Evolutionary conservation across 2,888 invertebrate genomes (phyloP), one percentile per base, ranked within the genome.

Genomic region (Drosophila anomelani): DNA sequence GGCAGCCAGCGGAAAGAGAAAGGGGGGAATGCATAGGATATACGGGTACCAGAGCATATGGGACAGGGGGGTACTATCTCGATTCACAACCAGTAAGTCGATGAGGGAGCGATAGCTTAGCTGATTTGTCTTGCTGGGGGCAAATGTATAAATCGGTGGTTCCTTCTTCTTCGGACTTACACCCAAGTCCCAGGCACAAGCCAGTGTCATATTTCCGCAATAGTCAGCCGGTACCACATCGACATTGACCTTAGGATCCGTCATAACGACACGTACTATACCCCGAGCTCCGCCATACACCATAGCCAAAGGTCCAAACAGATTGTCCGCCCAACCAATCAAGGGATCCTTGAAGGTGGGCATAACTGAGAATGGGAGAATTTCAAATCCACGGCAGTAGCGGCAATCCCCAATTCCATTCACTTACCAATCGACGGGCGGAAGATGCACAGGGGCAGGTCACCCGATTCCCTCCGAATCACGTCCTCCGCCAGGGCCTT

Each of bases 71-170:
- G 29, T 13, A 7, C 4, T 10, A 0, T 56, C 15, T 6, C 44
- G 56, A 20, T 15, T 20, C 2, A 6, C 15, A 20, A 20, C 3
- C 20, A 20, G 26, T 10, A 13, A 0, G 1, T 44, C 7, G 17
- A 53, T 93, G 84, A 96, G 96, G 59, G 96, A 94, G 0, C 93
- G 94, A 98, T 98, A 98, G 0, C 95, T 95, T 44, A 98, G 92
- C 0, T 95, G 95, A 89, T 97, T 97, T 75, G 96, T 94, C 4
- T 94, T 93, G 0, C 97, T 96, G 0, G 97, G 96, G 1, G 97
- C 96, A 92, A 95, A 97, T 93, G 98, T 98, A 93, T 96, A 98
- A 34, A 88, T 86, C 0, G 26, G 49, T 1, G 36, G 34, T 0
- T 13, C 39, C n/a, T 17, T 10, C 2, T 20, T 4, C 15, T 20